Base-by-base conservation (phyloP, 2,888 invertebrate genomes). In the Spodoptera picta region DNA sequence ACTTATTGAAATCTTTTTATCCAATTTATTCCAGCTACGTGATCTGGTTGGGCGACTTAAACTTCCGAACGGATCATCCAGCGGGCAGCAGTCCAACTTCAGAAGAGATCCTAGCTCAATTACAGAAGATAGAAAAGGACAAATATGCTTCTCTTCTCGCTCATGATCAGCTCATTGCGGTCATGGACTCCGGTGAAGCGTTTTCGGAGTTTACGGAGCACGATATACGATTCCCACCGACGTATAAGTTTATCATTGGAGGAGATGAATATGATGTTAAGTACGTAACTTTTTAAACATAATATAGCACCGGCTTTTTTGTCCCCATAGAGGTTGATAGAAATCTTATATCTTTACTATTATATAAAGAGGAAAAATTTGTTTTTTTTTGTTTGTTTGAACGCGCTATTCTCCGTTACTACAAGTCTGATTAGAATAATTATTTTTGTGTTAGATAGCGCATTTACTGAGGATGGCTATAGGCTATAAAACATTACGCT, bases 1-100 rank as follows among this genome's bases (percentile, higher is more conserved):
- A 3, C 27, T 27, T 27, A 27, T 27, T 27, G 27, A 0, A n/a
- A 24, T 14, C 12, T 24, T 2, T 46, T 14, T 24, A 4, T 72
- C 19, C 14, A 14, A 14, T 14, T 14, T n/a, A 72, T 66, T 72
- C 51, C 94, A 98, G 98, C 85, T 98, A 98, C 86, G 97, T 98
- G 3, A 98, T 98, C 90, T 98, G 98, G 98, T 96, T 98, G 81
- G 98, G 98, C 1, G 98, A 98, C 86, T 93, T 98, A 27, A 98
- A 98, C 89, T 98, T 98, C 87, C 96, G 98, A 0, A 94, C 97
- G 6, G 92, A 96, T 68, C 96, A 97, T 60, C 96, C 96, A 1
- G 92, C 95, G 43, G 95, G 95, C 6, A 92, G 91, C 69, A 95
- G 96, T 24, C 95, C 96, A 0, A 95, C 96, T 0, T 92, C 97